A percentile compares a stretch with the other conserved stretches of the same genome.
phyloP scores from a whole-genome alignment of 2,797 vertebrate species.

The Trichosurus vulpecula region DNA sequence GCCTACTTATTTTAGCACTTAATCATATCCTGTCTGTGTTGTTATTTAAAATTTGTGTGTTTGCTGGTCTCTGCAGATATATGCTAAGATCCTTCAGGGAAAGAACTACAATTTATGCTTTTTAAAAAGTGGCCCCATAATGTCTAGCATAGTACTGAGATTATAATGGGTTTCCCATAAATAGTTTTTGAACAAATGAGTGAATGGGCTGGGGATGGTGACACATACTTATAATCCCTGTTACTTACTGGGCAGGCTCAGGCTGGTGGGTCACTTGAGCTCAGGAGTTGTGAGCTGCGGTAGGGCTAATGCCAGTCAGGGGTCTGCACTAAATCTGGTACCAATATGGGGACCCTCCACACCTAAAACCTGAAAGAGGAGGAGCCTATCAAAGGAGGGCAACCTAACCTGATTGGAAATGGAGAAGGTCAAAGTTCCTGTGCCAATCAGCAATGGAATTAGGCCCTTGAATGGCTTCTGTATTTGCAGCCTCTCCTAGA shows the following conservation, averaged over 20 bases:
- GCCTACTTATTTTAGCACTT: not conserved
- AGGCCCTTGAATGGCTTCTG: not conserved
- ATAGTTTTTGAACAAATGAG: not conserved
- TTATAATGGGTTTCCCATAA: not conserved
- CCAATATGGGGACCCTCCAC: not conserved
- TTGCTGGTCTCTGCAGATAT: not conserved
- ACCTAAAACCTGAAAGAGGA: not conserved
- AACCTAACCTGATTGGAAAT: not conserved
- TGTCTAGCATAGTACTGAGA: not conserved
- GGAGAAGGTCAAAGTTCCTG: not conserved
- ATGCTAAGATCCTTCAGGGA: not conserved
- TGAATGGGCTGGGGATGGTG: not conserved
- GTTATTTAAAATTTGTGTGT: not conserved
- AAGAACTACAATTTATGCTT: not conserved
- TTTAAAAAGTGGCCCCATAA: not conserved
- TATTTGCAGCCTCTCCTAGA: not conserved
- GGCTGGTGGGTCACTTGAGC: not conserved
- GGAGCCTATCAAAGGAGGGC: not conserved
- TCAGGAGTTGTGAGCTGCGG: not conserved
- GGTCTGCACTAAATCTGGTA: not conserved
- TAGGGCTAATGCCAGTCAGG: not conserved
- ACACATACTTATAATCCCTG: not conserved
- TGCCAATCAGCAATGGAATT: not conserved
- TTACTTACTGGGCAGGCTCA: not conserved
- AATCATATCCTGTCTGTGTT: slow-evolving; percentile 5